A percentile compares a stretch with the other conserved stretches of the same genome.
phyloP scores from a whole-genome alignment of 2,113 vertebrate species.

The Abramis brama region DNA sequence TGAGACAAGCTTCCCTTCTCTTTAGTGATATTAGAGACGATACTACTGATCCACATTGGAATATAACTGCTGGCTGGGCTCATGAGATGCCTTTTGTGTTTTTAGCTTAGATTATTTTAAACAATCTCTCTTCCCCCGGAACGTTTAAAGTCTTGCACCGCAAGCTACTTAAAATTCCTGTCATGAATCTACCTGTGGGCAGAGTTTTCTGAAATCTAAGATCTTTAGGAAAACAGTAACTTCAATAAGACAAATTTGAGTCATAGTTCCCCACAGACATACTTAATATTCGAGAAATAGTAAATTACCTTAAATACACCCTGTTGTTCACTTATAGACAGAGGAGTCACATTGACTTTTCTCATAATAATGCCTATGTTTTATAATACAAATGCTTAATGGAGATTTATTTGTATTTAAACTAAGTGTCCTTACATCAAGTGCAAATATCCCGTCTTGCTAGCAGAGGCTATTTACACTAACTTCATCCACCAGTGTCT shows the following conservation, averaged over 20 bases:
- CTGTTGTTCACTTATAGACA: conserved; percentile 14
- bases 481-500: no score
- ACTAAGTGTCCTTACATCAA: background rate
- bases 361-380: background rate
- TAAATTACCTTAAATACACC: conserved; percentile 27
- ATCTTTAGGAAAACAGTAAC: conserved; percentile 41
- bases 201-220: conserved; percentile 38
- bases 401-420: background rate
- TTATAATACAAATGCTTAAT: background rate
- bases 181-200: conserved; percentile 42
- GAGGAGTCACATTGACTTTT: background rate
- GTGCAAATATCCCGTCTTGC: no score
- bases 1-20: background rate
- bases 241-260: conserved; percentile 30
- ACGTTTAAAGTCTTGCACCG: conserved; percentile 40
- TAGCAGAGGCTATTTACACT: no score
- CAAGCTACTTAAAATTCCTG: conserved; percentile 41
- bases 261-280: conserved; percentile 26
- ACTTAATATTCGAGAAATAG: conserved; percentile 20
- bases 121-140: conserved; percentile 36
- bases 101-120: conserved; percentile 36
- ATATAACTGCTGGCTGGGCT: conserved; percentile 23
- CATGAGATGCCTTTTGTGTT: conserved; percentile 17
- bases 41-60: conserved; percentile 20
- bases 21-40: conserved; percentile 1